phyloP scores from a whole-genome alignment of 2,113 vertebrate species.

The Dipodomys spectabilis region DNA sequence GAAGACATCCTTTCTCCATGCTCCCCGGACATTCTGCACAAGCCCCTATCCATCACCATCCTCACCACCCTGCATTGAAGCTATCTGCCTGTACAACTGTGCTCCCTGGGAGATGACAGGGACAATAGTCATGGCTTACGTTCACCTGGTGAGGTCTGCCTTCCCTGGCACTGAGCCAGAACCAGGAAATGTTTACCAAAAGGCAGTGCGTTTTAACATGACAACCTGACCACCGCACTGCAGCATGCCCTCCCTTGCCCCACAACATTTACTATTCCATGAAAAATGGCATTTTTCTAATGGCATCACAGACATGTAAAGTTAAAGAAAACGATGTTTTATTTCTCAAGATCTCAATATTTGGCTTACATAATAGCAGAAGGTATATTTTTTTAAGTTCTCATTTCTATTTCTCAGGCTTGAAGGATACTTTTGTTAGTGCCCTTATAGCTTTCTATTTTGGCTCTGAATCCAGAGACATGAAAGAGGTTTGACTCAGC shows the following conservation, averaged over 20 bases:
- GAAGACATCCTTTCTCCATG: neutral
- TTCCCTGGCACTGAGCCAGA: neutral
- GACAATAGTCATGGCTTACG: neutral
- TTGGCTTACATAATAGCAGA: slow-evolving; percentile 63
- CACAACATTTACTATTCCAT: neutral
- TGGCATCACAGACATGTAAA: neutral
- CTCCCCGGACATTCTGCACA: neutral
- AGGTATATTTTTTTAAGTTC: slow-evolving; percentile 45
- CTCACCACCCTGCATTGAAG: rapidly evolving
- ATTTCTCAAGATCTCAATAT: neutral
- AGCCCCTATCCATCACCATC: neutral
- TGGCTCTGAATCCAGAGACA: slow-evolving; percentile 73
- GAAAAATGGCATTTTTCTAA: slow-evolving; percentile 21
- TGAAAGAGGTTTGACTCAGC: slow-evolving; percentile 74
- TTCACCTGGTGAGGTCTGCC: neutral
- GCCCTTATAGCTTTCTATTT: slow-evolving; percentile 73
- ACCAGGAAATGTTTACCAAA: neutral
- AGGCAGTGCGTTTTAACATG: neutral
- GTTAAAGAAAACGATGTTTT: slow-evolving; percentile 18
- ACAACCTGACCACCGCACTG: neutral
- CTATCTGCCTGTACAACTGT: neutral
- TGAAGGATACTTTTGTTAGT: slow-evolving; percentile 67
- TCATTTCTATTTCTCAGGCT: slow-evolving; percentile 47
- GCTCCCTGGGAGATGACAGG: neutral
- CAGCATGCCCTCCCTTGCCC: neutral